A percentile compares a stretch with the other conserved stretches of the same genome.
Conservation (phyloP, 1,140 invertebrate species). For the Drosophila sulfurigaster region DNA sequence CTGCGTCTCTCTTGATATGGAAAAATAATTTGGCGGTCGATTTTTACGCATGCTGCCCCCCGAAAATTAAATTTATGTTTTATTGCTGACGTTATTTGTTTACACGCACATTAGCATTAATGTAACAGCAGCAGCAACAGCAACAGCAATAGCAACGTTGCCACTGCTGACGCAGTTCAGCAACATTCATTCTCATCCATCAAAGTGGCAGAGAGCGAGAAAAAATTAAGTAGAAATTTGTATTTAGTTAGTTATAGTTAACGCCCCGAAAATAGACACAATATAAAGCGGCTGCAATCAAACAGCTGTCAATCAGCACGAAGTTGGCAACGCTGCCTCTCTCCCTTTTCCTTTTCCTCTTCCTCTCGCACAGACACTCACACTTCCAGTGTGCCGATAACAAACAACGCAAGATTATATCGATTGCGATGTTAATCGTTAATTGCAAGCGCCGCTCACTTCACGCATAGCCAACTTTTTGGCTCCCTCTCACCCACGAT, state of each 20-base stretch:
- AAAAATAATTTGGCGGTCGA: conserved; percentile 78
- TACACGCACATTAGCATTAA: conserved; percentile 80
- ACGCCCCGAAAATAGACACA: conserved; percentile 22
- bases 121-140: conserved; percentile 47
- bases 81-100: conserved; percentile 81
- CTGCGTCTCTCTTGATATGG: conserved; percentile 38
- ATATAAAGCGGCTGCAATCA: conserved; percentile 36
- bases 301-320: conserved; percentile 43
- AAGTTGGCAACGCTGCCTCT: conserved; percentile 33
- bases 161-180: conserved; percentile 60
- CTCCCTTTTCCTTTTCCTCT: neutral
- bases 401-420: conserved; percentile 42
- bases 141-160: conserved; percentile 6
- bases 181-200: conserved; percentile 43
- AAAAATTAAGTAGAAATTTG: conserved; percentile 23
- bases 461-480: conserved; percentile 26
- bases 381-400: conserved; percentile 5
- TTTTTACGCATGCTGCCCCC: conserved; percentile 68
- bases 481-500: neutral
- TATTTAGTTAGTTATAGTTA: conserved; percentile 15
- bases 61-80: conserved; percentile 76
- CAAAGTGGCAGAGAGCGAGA: conserved; percentile 36
- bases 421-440: conserved; percentile 59
- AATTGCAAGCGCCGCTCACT: conserved; percentile 65
- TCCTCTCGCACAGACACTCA: neutral